A percentile compares a stretch with the other conserved stretches of the same genome.
These are phyloP conservation scores for Drosophila affinis DNA, from an alignment of 2,888 invertebrate species.

Conservation along the genomic window DNA sequence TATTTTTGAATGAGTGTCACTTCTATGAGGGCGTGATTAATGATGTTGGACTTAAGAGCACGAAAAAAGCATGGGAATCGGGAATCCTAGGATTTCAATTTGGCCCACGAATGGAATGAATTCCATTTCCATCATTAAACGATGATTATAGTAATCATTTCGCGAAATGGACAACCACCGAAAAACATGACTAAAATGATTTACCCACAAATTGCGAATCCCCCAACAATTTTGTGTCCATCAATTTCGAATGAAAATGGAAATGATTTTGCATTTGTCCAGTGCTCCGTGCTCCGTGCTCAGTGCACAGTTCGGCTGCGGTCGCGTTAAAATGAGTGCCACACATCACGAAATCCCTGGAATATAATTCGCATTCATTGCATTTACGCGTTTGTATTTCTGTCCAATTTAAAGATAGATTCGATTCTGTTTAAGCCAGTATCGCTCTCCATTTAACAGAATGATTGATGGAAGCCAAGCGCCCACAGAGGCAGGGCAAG, in stretches of 20 bases:
- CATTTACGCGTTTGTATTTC: background rate
- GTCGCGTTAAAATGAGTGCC: slow-evolving; percentile 22
- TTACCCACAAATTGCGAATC: slow-evolving; percentile 9
- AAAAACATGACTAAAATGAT: slow-evolving; percentile 5
- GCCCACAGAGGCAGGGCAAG: background rate
- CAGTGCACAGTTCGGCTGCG: slow-evolving; percentile 30
- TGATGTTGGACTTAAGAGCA: slow-evolving; percentile 44
- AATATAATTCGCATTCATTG: slow-evolving; percentile 4
- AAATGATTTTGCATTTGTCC: slow-evolving; percentile 6
- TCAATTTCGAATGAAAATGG: slow-evolving; percentile 6
- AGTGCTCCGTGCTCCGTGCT: background rate
- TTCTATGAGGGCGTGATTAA: slow-evolving; percentile 56
- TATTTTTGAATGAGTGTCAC: slow-evolving; percentile 63
- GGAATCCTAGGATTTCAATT: background rate
- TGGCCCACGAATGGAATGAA: slow-evolving; percentile 13
- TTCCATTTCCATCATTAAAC: slow-evolving; percentile 39
- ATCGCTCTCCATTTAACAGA: slow-evolving; percentile 27
- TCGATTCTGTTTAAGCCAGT: slow-evolving; percentile 17
- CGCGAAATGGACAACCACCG: slow-evolving; percentile 20
- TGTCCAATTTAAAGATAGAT: background rate
- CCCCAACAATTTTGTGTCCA: slow-evolving; percentile 13
- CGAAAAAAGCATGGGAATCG: slow-evolving; percentile 16
- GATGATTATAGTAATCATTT: slow-evolving; percentile 43
- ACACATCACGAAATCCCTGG: background rate
- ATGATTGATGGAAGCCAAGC: background rate